These are phyloP conservation scores for Nixonia krombeini DNA, from an alignment of 1,140 invertebrate species.

Conservation along the genomic window DNA sequence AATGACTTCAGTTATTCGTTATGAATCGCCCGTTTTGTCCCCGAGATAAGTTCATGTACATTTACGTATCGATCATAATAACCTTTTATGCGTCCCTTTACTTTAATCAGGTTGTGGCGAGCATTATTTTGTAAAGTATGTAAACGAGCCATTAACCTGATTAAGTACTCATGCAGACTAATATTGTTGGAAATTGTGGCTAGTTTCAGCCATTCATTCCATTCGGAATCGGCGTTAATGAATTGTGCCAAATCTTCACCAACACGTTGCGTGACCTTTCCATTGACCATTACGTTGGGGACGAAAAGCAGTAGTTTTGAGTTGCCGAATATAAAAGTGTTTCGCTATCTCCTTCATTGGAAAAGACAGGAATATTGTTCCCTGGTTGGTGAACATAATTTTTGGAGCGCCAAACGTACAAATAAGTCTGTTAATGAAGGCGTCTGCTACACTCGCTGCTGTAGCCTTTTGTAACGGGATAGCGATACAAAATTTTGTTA, in stretches of 20 bases:
- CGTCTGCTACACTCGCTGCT: constrained; percentile 34
- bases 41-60: constrained; percentile 1
- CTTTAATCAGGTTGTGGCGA: constrained; percentile 13
- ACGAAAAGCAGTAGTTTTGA: constrained; percentile 60
- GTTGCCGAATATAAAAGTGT: constrained; percentile 45
- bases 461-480: constrained; percentile 15
- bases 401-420: constrained; percentile 46
- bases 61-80: constrained; percentile 30
- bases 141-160: constrained; percentile 16
- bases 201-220: constrained; percentile 54
- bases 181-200: constrained; percentile 28
- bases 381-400: constrained; percentile 50
- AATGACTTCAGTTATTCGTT: constrained; percentile 13
- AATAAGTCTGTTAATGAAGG: constrained; percentile 32
- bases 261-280: constrained; percentile 59
- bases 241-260: constrained; percentile 46
- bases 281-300: constrained; percentile 58
- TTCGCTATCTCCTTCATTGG: constrained; percentile 38
- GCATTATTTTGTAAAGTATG: constrained; percentile 13
- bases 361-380: constrained; percentile 42
- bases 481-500: constrained; percentile 50
- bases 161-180: constrained; percentile 37
- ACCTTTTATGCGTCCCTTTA: constrained; percentile 24
- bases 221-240: constrained; percentile 43
- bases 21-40: constrained; percentile 8